Base-by-base conservation (phyloP, 1,140 invertebrate genomes). In the Hermetia illucens region DNA sequence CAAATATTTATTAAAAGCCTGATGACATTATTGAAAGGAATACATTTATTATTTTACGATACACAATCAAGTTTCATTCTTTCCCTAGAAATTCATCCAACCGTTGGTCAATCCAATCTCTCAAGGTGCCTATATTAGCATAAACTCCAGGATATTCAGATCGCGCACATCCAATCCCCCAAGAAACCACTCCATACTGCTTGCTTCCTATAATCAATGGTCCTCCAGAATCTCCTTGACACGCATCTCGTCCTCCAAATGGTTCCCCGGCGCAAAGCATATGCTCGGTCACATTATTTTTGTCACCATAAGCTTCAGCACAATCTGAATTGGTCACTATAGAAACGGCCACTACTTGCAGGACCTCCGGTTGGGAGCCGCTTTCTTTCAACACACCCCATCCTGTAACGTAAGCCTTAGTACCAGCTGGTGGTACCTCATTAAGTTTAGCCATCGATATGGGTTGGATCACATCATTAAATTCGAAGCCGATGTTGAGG, bases 261-360 rank as follows among this genome's bases (percentile, higher is more conserved):
- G 12, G 4, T 49, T 71, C 75, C 16, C 38, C 38, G 22, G 38
- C 38, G 19, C 38, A 39, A 4, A 39, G n/a, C 38, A 39, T 39
- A 13, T 36, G 22, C 5, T 81, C 75, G 0, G 80, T 82, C 39
- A 87, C 81, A 4, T 64, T 62, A 13, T 27, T 27, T 8, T 13
- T 8, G 8, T 27, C 8, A 8, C 24, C 13, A 27, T 27, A 27
- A 27, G 13, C 8, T 27, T 27, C 8, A 27, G 13, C 24, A 13
- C 24, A 27, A 27, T 27, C 24, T 27, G 24, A 8, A 27, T 27
- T 8, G 13, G 8, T 8, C 24, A 8, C 8, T 9, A 27, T 27
- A 8, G 24, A 13, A 8, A 27, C 24, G 8, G 24, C 24, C 8
- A 27, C 24, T 9, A 13, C 8, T 9, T 27, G 24, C 8, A 27